These are phyloP conservation scores for Dolichopus griseipennis DNA, from an alignment of 2,888 invertebrate genomes.

Conservation along the genomic window DNA sequence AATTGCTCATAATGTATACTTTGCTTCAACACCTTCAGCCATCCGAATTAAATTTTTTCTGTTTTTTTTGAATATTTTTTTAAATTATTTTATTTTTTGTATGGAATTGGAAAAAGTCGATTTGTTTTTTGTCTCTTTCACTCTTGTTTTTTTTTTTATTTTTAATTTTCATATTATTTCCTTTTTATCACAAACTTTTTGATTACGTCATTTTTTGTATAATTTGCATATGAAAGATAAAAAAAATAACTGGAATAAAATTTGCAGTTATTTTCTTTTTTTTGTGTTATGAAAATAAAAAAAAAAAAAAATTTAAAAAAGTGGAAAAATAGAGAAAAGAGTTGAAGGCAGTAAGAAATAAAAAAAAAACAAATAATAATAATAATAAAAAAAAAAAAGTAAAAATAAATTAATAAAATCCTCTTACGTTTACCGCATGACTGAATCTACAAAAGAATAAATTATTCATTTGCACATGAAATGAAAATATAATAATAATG, in stretches of 20 bases:
- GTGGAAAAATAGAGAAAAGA: neutral
- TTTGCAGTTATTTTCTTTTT: neutral
- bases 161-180: no score
- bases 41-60: no score
- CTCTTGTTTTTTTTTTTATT: no score
- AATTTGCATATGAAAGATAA: conserved; percentile 3
- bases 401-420: neutral
- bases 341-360: neutral
- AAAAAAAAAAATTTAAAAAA: neutral
- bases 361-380: neutral
- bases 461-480: neutral
- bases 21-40: neutral
- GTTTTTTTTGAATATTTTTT: no score
- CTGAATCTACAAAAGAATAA: neutral
- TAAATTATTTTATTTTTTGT: no score
- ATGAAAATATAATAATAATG: neutral
- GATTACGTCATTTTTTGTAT: neutral
- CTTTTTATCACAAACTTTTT: neutral
- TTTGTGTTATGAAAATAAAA: neutral
- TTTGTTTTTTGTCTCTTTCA: no score
- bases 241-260: neutral
- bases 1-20: neutral
- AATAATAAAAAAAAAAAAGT: neutral
- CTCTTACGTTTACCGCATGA: conserved; percentile 1
- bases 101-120: no score